Percentiles rank a stretch among this genome's conserved stretches.
These are phyloP conservation scores for Arothron firmamentum DNA, from an alignment of 2,113 vertebrate genomes.

Conservation along the genomic window DNA sequence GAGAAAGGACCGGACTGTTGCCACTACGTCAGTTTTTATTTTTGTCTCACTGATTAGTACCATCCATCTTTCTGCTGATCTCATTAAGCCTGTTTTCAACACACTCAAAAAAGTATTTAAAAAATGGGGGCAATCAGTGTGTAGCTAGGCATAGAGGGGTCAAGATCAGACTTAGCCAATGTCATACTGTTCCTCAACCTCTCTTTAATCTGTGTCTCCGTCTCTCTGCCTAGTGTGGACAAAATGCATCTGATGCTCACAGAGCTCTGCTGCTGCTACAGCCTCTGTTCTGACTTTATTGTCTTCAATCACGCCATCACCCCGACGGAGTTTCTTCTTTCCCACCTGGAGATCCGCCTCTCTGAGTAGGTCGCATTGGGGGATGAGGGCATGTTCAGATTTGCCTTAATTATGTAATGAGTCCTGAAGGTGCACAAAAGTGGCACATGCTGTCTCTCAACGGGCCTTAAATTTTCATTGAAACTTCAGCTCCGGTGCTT, in stretches of 20 bases:
- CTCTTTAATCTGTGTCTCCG: background rate
- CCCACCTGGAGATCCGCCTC: slow-evolving; percentile 83
- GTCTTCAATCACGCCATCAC: slow-evolving; percentile 83
- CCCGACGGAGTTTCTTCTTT: slow-evolving; percentile 85
- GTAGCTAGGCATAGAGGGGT: too few species aligned
- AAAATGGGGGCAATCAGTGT: background rate
- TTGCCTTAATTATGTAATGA: slow-evolving; percentile 6
- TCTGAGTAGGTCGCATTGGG: slow-evolving; percentile 75
- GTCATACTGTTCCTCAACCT: too few species aligned
- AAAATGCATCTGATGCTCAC: slow-evolving; percentile 84
- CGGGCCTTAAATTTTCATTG: too few species aligned
- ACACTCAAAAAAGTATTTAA: too few species aligned
- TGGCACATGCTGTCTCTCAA: too few species aligned
- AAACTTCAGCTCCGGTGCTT: too few species aligned
- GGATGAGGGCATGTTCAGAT: background rate
- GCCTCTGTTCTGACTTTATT: slow-evolving; percentile 71
- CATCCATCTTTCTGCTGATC: background rate
- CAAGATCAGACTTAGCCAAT: too few species aligned
- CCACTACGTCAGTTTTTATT: slow-evolving; percentile 80
- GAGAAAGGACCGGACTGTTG: slow-evolving; percentile 82
- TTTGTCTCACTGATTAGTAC: background rate
- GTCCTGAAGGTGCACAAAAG: background rate
- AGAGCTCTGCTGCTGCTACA: slow-evolving; percentile 82
- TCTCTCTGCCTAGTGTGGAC: slow-evolving; percentile 78
- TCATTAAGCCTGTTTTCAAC: background rate